A percentile compares a stretch with the other conserved stretches of the same genome.
Evolutionary conservation across 2,888 invertebrate species (phyloP).

Genomic region (Xestoiulus laeticollis): DNA sequence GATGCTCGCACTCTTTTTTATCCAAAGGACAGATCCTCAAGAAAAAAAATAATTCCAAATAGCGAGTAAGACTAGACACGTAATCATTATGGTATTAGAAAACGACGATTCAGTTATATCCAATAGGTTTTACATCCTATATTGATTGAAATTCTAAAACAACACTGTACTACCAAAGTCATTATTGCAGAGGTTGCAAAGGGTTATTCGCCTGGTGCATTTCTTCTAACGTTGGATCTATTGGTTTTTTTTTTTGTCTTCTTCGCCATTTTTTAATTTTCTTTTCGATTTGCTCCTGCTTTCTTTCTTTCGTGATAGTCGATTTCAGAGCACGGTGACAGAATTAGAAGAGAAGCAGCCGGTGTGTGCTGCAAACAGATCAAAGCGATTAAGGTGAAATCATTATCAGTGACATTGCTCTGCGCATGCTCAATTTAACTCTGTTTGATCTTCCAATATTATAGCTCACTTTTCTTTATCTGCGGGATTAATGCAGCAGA

Average conservation of each 20-base stretch:
- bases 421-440: slow-evolving; percentile 3
- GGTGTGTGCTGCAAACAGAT: slow-evolving; percentile 34
- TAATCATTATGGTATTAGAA: not conserved
- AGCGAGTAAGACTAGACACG: not conserved
- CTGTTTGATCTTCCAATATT: not conserved
- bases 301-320: not conserved
- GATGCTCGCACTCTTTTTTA: not conserved
- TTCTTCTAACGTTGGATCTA: not conserved
- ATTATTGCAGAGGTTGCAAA: not conserved
- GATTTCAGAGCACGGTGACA: slow-evolving; percentile 2
- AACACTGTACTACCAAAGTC: not conserved
- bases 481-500: not conserved
- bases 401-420: slow-evolving; percentile 19
- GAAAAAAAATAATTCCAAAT: not conserved
- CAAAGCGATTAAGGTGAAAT: slow-evolving; percentile 43
- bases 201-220: not conserved
- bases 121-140: not conserved
- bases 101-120: not conserved
- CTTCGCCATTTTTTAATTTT: not conserved
- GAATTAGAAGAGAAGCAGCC: slow-evolving; percentile 41
- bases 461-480: not conserved
- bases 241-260: not conserved
- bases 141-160: not conserved
- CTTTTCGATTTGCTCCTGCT: not conserved
- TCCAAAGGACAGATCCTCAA: no score